These are phyloP conservation scores for Xerus rutilus DNA, from an alignment of 2,797 vertebrate species.

Conservation along the genomic window DNA sequence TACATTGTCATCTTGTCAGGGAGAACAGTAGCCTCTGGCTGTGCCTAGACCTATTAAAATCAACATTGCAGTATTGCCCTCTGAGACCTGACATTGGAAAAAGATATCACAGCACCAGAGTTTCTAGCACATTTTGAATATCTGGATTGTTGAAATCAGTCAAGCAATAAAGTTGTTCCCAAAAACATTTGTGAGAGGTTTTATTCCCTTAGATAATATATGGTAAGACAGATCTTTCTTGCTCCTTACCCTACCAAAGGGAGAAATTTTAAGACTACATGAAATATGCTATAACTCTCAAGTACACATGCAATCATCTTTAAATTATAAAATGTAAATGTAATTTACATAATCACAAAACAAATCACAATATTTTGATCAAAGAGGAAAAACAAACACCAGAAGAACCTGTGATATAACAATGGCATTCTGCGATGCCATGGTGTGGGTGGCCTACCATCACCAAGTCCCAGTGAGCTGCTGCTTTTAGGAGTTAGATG, in stretches of 20 bases:
- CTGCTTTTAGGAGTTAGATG: not conserved
- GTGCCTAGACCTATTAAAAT: slow-evolving; percentile 59
- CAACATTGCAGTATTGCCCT: not conserved
- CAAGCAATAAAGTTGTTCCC: not conserved
- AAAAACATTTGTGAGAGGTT: not conserved
- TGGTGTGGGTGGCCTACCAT: not conserved
- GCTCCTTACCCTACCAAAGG: not conserved
- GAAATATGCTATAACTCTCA: slow-evolving; percentile 22
- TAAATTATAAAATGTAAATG: slow-evolving; percentile 35
- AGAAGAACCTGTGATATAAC: not conserved
- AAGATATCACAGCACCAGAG: not conserved
- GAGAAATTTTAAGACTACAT: not conserved
- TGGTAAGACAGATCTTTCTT: not conserved
- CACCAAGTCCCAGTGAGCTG: not conserved
- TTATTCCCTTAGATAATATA: slow-evolving; percentile 3
- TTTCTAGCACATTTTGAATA: slow-evolving; percentile 50
- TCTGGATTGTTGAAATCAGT: slow-evolving; percentile 29
- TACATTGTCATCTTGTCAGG: slow-evolving; percentile 6
- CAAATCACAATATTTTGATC: slow-evolving; percentile 26
- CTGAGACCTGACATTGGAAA: not conserved
- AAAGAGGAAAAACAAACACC: slow-evolving; percentile 34
- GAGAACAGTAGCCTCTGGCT: slow-evolving; percentile 27
- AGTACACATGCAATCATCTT: not conserved
- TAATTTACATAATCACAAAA: not conserved
- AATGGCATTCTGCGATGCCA: not conserved